Evolutionary conservation across 2,113 vertebrate genomes (phyloP).

Genomic region (Syrmaticus mikado): DNA sequence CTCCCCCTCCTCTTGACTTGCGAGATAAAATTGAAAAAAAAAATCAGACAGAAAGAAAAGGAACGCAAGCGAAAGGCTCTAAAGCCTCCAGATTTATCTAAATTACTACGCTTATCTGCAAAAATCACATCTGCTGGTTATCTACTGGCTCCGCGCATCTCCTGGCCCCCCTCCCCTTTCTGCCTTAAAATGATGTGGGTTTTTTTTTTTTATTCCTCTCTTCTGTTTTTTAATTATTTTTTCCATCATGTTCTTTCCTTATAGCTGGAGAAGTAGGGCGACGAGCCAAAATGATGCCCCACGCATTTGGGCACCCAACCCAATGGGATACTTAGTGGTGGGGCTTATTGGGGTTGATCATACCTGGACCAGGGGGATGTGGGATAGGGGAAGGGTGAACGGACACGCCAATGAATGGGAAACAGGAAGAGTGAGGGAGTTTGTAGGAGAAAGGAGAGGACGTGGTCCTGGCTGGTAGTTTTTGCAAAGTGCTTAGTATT

Average conservation of each 20-base stretch:
- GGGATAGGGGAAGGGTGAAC: no score
- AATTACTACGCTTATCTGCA: slow-evolving; percentile 96
- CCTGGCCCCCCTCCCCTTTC: slow-evolving; percentile 35
- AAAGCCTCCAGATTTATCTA: slow-evolving; percentile 92
- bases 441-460: not conserved
- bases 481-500: not conserved
- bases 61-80: slow-evolving; percentile 78
- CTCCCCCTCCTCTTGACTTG: slow-evolving; percentile 81
- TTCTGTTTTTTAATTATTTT: slow-evolving; percentile 79
- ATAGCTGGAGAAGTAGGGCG: not conserved
- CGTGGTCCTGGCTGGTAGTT: fast-evolving
- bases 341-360: no score
- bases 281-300: not conserved
- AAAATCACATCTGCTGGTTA: slow-evolving; percentile 94
- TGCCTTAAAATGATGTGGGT: slow-evolving; percentile 43
- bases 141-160: slow-evolving; percentile 73
- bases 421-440: not conserved
- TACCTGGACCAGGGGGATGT: no score
- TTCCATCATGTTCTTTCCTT: slow-evolving; percentile 56
- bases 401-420: not conserved
- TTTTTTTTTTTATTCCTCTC: not conserved
- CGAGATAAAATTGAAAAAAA: slow-evolving; percentile 91
- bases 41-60: slow-evolving; percentile 79
- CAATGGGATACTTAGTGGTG: no score
- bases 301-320: no score